phyloP scores from a whole-genome alignment of 2,888 invertebrate species.

The Bombylius discolor region DNA sequence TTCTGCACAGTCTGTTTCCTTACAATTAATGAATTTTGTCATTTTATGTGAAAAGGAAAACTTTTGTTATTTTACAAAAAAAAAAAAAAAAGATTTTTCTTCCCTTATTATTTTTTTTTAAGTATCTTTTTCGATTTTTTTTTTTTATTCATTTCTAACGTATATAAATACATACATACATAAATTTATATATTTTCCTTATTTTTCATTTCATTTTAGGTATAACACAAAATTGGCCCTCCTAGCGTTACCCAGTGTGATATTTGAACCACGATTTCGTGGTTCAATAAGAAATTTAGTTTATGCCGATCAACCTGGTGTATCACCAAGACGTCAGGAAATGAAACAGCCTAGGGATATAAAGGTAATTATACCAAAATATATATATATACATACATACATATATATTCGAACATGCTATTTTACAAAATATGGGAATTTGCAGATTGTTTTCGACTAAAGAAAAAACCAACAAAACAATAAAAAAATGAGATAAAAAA shows the following conservation, averaged over 20 bases:
- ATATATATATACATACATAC: not conserved
- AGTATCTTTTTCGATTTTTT: too few species aligned
- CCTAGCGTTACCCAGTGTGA: slow-evolving; percentile 77
- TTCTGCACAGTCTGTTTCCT: too few species aligned
- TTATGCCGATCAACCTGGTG: slow-evolving; percentile 71
- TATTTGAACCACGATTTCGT: slow-evolving; percentile 83
- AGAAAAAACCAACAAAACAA: not conserved
- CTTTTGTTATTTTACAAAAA: too few species aligned
- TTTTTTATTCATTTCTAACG: too few species aligned
- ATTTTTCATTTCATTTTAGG: slow-evolving; percentile 28
- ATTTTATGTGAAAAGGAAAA: too few species aligned
- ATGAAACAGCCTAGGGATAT: slow-evolving; percentile 67
- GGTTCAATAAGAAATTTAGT: slow-evolving; percentile 86
- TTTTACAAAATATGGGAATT: not conserved
- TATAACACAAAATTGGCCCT: slow-evolving; percentile 77
- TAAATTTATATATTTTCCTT: not conserved
- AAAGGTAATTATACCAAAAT: slow-evolving; percentile 43
- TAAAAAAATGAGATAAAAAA: not conserved
- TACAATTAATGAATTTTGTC: too few species aligned
- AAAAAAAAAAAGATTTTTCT: too few species aligned
- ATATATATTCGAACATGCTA: too few species aligned
- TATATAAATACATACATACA: too few species aligned
- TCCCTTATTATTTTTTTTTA: too few species aligned
- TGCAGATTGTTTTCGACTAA: not conserved
- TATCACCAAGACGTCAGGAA: slow-evolving; percentile 68